Evolutionary conservation across 2,888 invertebrate genomes (phyloP).

Genomic region (Invenusta paracnida): DNA sequence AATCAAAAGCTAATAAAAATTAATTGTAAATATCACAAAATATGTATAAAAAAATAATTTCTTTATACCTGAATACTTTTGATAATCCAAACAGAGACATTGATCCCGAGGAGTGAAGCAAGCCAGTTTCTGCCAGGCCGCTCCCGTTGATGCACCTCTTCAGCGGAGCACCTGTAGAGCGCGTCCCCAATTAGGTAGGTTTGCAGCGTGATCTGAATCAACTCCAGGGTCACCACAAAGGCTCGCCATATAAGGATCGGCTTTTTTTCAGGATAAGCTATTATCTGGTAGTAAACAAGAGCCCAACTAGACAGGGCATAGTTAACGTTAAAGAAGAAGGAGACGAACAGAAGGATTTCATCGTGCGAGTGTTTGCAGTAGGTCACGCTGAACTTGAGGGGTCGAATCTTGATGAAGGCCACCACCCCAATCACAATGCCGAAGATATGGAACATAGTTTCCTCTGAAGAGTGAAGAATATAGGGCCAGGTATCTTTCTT

Average conservation of each 20-base stretch:
- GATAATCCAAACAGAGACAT: constrained; percentile 37
- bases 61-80: constrained; percentile 43
- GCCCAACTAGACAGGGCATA: constrained; percentile 14
- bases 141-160: constrained; percentile 12
- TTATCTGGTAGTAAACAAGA: not conserved
- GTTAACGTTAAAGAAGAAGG: constrained; percentile 37
- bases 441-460: constrained; percentile 24
- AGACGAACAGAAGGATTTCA: constrained; percentile 38
- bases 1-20: too few species aligned
- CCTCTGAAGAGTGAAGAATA: constrained; percentile 2
- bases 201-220: constrained; percentile 37
- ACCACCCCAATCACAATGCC: constrained; percentile 10
- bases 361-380: constrained; percentile 29
- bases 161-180: constrained; percentile 39
- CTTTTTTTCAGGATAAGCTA: not conserved
- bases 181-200: constrained; percentile 36
- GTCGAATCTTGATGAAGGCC: constrained; percentile 33
- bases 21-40: too few species aligned
- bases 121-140: constrained; percentile 40
- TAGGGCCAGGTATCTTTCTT: not conserved
- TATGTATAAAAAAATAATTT: too few species aligned
- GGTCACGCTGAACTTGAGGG: constrained; percentile 38
- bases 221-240: constrained; percentile 34
- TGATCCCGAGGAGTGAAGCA: constrained; percentile 32
- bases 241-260: not conserved